Evolutionary conservation across 2,113 vertebrate species (phyloP).

Genomic region (Urocolius indicus): DNA sequence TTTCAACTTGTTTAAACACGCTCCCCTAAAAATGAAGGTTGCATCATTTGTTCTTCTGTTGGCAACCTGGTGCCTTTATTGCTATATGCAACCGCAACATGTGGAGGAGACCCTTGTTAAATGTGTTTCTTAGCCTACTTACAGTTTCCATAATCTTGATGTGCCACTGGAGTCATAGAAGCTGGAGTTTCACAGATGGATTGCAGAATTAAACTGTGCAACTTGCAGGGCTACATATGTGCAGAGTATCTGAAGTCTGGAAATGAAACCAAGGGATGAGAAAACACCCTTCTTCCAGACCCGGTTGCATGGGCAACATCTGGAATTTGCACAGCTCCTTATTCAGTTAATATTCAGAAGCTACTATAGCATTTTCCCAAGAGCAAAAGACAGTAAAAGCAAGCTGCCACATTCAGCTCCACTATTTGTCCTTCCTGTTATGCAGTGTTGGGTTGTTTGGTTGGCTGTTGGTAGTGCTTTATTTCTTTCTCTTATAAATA

Average conservation of each 20-base stretch:
- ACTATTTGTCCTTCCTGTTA: background rate
- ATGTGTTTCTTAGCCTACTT: background rate
- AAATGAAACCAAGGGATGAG: background rate
- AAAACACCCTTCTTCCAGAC: slow-evolving; percentile 1
- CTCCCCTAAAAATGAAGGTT: background rate
- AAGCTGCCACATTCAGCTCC: slow-evolving; percentile 1
- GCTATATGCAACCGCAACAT: background rate
- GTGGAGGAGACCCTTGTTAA: background rate
- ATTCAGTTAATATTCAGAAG: slow-evolving; percentile 63
- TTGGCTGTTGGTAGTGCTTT: background rate
- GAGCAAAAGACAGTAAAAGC: slow-evolving; percentile 38
- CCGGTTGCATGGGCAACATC: background rate
- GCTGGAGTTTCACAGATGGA: background rate
- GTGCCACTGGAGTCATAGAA: background rate
- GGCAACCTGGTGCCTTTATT: background rate
- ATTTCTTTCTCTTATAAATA: slow-evolving; percentile 7
- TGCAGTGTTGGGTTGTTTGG: background rate
- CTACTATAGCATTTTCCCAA: slow-evolving; percentile 22
- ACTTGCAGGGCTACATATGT: background rate
- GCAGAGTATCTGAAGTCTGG: background rate
- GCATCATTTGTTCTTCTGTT: background rate
- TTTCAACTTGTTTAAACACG: background rate
- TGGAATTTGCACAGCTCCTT: slow-evolving; percentile 56
- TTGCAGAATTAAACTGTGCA: slow-evolving; percentile 9
- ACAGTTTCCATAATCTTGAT: background rate